phyloP scores from a whole-genome alignment of 2,797 vertebrate genomes.

The Pseudomugil tenellus region DNA sequence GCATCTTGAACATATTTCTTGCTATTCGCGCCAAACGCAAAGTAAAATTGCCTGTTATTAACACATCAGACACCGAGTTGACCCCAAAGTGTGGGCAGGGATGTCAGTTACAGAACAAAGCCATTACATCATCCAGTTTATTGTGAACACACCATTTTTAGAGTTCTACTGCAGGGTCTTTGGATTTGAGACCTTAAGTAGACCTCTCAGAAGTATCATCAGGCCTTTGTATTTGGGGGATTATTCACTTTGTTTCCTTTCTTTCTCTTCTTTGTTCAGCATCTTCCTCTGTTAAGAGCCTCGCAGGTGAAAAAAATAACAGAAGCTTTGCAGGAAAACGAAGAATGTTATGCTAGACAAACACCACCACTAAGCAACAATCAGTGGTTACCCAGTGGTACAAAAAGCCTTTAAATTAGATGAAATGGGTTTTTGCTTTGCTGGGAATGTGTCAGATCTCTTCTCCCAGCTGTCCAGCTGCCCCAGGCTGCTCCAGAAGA shows the following conservation, averaged over 20 bases:
- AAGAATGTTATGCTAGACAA: constrained; percentile 18
- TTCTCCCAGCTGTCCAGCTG: constrained; percentile 27
- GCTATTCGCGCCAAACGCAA: constrained; percentile 19
- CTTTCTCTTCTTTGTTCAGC: neutral
- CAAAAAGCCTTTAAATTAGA: constrained; percentile 15
- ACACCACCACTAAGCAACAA: constrained; percentile 1
- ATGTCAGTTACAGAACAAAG: constrained; percentile 33
- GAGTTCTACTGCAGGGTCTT: constrained; percentile 28
- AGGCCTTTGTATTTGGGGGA: constrained; percentile 16
- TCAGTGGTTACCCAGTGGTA: constrained; percentile 1
- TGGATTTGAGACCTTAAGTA: constrained; percentile 6
- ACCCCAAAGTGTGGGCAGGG: constrained; percentile 17
- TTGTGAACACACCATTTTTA: constrained; percentile 30
- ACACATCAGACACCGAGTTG: constrained; percentile 40
- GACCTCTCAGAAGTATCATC: constrained; percentile 28
- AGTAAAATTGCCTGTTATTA: constrained; percentile 54
- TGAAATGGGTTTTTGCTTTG: constrained; percentile 19
- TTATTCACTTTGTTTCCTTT: constrained; percentile 3
- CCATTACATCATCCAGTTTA: constrained; percentile 46
- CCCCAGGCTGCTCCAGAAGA: constrained; percentile 39
- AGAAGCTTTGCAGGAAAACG: constrained; percentile 10
- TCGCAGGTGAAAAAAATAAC: constrained; percentile 12
- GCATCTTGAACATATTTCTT: constrained; percentile 12
- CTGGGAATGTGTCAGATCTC: constrained; percentile 13
- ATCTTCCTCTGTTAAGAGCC: neutral